These are phyloP conservation scores for Mantis religiosa DNA, from an alignment of 2,888 invertebrate genomes.

Conservation along the genomic window DNA sequence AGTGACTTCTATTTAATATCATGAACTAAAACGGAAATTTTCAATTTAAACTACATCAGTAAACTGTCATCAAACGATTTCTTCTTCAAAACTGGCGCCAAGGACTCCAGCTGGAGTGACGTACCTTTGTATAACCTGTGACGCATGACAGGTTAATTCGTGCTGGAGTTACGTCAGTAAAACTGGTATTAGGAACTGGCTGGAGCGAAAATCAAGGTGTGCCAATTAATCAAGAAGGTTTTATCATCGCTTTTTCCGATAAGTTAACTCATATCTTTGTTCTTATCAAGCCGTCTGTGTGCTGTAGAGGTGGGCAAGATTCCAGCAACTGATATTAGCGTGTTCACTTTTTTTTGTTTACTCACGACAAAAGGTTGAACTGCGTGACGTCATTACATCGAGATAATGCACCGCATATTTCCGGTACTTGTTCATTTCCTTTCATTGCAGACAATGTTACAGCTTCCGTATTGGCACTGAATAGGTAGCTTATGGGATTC, in stretches of 20 bases:
- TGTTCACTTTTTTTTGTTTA: background rate
- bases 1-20: too few relatives aligned
- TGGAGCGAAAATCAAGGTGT: background rate
- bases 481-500: background rate
- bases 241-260: background rate
- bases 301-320: background rate
- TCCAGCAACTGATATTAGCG: background rate
- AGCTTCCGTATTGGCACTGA: background rate
- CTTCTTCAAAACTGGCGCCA: too few relatives aligned
- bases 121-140: background rate
- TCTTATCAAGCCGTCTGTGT: background rate
- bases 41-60: too few relatives aligned
- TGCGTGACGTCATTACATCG: background rate
- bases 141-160: too few relatives aligned
- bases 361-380: background rate
- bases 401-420: background rate
- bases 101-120: too few relatives aligned
- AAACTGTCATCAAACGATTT: too few relatives aligned
- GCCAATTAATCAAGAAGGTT: background rate
- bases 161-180: background rate
- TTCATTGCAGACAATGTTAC: background rate
- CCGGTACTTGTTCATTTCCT: background rate
- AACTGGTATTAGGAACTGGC: background rate
- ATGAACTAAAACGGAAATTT: too few relatives aligned
- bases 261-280: background rate